Conservation (phyloP, 2,888 invertebrate species). For the Drosophila putrida region DNA sequence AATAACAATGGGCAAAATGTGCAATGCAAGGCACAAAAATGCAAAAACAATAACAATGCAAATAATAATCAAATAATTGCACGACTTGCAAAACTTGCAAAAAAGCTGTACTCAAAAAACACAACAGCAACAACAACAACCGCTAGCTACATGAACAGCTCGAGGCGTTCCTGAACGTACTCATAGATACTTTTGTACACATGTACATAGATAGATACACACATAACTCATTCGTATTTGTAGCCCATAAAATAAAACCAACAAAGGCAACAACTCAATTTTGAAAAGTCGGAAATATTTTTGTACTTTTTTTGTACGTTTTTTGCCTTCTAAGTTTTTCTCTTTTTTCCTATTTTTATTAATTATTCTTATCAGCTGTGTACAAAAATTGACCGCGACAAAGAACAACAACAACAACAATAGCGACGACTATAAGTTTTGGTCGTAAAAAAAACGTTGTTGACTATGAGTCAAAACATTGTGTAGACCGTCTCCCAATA, state of each 20-base stretch:
- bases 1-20: conserved; percentile 48
- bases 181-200: conserved; percentile 55
- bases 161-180: conserved; percentile 67
- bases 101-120: conserved; percentile 42
- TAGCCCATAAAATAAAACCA: conserved; percentile 7
- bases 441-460: conserved; percentile 7
- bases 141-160: conserved; percentile 32
- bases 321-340: not conserved
- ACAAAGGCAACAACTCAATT: conserved; percentile 38
- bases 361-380: conserved; percentile 44
- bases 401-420: conserved; percentile 8
- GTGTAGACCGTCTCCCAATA: not conserved
- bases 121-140: conserved; percentile 32
- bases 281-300: conserved; percentile 49
- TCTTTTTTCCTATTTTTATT: not conserved
- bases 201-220: not conserved
- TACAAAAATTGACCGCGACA: conserved; percentile 27
- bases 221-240: conserved; percentile 16
- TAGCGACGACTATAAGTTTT: conserved; percentile 12
- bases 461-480: conserved; percentile 23
- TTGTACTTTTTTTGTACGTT: conserved; percentile 11
- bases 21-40: conserved; percentile 54
- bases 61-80: conserved; percentile 79
- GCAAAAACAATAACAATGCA: conserved; percentile 62
- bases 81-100: conserved; percentile 73